Evolutionary conservation across 2,113 vertebrate species (phyloP), one percentile per base, ranked within the genome.

Genomic region (Sorex araneus): DNA sequence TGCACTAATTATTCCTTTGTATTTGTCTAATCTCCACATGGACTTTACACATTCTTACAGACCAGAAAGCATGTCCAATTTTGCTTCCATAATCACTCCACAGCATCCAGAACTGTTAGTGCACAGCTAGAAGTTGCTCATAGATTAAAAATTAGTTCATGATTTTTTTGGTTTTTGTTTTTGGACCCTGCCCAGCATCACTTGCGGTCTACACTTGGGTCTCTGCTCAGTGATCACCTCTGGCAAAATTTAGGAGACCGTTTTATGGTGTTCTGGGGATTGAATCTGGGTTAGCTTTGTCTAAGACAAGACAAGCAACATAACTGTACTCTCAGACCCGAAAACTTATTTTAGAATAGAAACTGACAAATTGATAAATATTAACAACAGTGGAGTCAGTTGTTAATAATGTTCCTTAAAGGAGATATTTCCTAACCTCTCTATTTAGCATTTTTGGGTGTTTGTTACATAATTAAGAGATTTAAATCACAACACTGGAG

Each of bases 391-490:
- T 81, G 19, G 57, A 89, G 76, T 89, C 69, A 60, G 69, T 74
- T 89, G 19, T 63, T 87, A 82, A 79, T 77, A 74, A 15, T 86
- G 16, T 91, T 89, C 3, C 81, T 89, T 43, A 78, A 82, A 82
- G 47, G 16, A 91, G 69, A 94, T 78, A 73, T 84, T 78, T 88
- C 47, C 80, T 77, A 93, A 63, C 23, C 54, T 78, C 69, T 92
- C 34, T 69, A 75, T 87, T 78, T 2, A 3, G 66, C 32, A 54
- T 60, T 89, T 92, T 73, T 54, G 73, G 16, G 15, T 81, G 27
- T 34, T 63, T 85, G 23, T 87, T 94, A 71, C 34, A 89, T 81
- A 96, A 96, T 82, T 50, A 93, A 93, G 77, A 94, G 74, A 82
- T 87, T 94, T 92, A 90, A 87, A 67, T 84, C 90, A 88, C 86